Conservation (phyloP, 2,888 invertebrate species). For the Cancer borealis region DNA sequence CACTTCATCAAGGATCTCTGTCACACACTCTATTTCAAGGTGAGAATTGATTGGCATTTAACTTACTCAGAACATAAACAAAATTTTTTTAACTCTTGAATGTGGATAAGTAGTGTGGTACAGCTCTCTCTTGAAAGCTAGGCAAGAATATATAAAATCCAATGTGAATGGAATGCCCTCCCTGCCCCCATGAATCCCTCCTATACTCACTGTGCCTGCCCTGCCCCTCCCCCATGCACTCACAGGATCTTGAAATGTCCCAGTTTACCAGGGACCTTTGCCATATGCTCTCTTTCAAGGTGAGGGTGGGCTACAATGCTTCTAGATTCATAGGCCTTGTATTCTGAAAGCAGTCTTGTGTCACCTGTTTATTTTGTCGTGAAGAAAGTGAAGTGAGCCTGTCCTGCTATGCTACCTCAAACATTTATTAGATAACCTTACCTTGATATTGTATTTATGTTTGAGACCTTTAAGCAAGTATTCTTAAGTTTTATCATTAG, state of each 20-base stretch:
- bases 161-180: slow-evolving; percentile 26
- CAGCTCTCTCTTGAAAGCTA: slow-evolving; percentile 43
- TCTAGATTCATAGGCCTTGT: slow-evolving; percentile 34
- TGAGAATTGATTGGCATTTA: slow-evolving; percentile 79
- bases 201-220: slow-evolving; percentile 27
- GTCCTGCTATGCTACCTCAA: background rate
- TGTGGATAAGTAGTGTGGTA: slow-evolving; percentile 26
- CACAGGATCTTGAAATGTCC: slow-evolving; percentile 73
- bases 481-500: background rate
- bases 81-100: background rate
- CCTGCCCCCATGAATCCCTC: background rate
- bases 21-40: slow-evolving; percentile 91
- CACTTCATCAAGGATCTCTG: slow-evolving; percentile 92
- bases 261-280: slow-evolving; percentile 73
- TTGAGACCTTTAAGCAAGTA: background rate
- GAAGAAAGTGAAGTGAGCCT: background rate
- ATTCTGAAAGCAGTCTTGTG: slow-evolving; percentile 30
- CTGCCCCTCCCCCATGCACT: slow-evolving; percentile 53
- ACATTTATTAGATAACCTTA: background rate
- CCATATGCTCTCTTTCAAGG: slow-evolving; percentile 72
- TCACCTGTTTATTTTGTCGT: background rate
- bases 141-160: slow-evolving; percentile 5
- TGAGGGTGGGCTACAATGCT: slow-evolving; percentile 66
- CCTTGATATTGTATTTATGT: background rate
- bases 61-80: background rate